phyloP scores from a whole-genome alignment of 2,113 vertebrate genomes.

The Tragelaphus strepsiceros region DNA sequence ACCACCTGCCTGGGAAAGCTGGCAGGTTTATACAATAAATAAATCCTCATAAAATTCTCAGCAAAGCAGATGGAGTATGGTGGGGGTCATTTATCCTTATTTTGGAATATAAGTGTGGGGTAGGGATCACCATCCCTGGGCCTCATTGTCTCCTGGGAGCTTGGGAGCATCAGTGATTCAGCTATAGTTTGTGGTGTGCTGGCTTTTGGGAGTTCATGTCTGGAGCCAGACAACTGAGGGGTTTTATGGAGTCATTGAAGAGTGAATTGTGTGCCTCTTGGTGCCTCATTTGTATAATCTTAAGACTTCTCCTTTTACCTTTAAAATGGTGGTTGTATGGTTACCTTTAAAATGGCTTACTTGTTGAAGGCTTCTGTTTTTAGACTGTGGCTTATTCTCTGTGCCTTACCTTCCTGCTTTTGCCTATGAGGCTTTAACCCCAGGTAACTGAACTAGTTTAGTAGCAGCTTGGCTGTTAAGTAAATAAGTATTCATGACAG shows the following conservation, averaged over 20 bases:
- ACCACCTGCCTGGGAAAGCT: neutral
- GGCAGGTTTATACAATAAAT: neutral
- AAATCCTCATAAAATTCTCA: neutral
- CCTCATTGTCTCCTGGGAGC: neutral
- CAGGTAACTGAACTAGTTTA: neutral
- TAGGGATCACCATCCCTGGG: neutral
- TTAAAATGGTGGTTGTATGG: neutral
- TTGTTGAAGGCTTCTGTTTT: neutral
- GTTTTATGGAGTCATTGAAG: neutral
- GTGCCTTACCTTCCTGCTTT: neutral
- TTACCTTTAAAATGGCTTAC: neutral
- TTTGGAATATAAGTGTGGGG: neutral
- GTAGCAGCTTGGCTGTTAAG: neutral
- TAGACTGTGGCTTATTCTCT: neutral
- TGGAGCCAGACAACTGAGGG: neutral
- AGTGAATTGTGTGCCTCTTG: neutral
- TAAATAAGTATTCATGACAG: neutral
- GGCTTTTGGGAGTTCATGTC: neutral
- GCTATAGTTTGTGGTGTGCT: neutral
- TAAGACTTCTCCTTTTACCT: neutral
- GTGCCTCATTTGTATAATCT: neutral
- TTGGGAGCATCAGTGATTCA: neutral
- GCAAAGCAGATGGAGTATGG: neutral
- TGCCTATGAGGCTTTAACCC: neutral
- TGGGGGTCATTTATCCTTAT: neutral